Percentiles rank a stretch among this genome's conserved stretches.
Evolutionary conservation across 1,140 invertebrate species (phyloP).

Genomic region (Lepidurus couesii): DNA sequence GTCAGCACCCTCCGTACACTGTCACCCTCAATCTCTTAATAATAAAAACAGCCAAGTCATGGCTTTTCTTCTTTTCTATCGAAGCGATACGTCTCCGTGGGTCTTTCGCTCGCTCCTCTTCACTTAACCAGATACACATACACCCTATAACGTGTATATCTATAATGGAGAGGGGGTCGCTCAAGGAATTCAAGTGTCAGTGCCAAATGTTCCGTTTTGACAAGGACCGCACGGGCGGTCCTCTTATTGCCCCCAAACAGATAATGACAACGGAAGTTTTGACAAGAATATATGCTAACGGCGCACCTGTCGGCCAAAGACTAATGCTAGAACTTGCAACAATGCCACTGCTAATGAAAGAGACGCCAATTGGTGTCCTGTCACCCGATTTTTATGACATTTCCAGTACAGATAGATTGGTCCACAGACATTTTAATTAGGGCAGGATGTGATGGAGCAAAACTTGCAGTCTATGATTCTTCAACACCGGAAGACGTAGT

Average conservation of each 20-base stretch:
- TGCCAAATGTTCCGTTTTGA: conserved; percentile 5
- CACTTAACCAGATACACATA: background rate
- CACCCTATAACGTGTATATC: background rate
- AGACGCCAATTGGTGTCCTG: background rate
- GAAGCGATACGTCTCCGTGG: background rate
- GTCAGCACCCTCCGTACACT: background rate
- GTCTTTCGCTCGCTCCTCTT: background rate
- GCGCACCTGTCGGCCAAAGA: background rate
- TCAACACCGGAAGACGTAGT: background rate
- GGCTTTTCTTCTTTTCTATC: background rate
- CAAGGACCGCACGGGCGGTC: background rate
- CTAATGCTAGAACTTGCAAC: background rate
- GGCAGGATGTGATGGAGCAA: background rate
- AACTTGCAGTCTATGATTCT: background rate
- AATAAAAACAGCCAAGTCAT: conserved; percentile 18
- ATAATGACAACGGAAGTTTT: conserved; percentile 19
- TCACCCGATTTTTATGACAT: background rate
- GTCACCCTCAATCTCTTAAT: conserved; percentile 17
- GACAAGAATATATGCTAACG: background rate
- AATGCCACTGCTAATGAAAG: background rate
- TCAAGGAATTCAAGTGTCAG: conserved; percentile 12
- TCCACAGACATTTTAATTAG: background rate
- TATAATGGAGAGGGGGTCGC: background rate
- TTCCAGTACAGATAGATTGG: background rate
- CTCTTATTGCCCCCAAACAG: background rate